Conservation (phyloP, 2,888 invertebrate species). For the Girardia tigrina region DNA sequence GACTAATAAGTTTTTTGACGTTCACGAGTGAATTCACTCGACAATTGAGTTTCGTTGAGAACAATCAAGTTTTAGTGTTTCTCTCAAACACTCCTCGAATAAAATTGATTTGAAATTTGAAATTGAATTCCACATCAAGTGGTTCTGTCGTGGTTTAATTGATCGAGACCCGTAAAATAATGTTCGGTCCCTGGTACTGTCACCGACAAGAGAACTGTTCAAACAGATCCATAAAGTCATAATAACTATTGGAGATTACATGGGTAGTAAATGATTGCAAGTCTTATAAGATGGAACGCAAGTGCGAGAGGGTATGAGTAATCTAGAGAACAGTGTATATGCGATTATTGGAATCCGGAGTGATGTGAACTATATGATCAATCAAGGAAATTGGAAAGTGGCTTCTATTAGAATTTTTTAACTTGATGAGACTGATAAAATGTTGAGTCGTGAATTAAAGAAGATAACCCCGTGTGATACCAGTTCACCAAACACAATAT, state of each 20-base stretch:
- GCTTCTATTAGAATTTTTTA: constrained; percentile 87
- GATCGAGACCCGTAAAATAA: too few relatives aligned
- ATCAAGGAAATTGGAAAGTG: constrained; percentile 70
- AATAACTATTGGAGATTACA: constrained; percentile 87
- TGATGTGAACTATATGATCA: constrained; percentile 91
- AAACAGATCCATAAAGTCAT: constrained; percentile 60
- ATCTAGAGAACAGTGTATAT: constrained; percentile 83
- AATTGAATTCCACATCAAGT: too few relatives aligned
- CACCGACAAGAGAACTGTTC: constrained; percentile 75
- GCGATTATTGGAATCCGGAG: constrained; percentile 98
- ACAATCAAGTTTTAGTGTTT: too few relatives aligned
- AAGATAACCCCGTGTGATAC: constrained; percentile 98
- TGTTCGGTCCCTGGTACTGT: constrained; percentile 91
- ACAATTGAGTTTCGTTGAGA: too few relatives aligned
- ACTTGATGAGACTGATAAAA: constrained; percentile 96
- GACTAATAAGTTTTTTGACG: too few relatives aligned
- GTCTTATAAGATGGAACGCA: constrained; percentile 98
- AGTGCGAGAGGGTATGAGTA: constrained; percentile 87
- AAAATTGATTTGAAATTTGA: too few relatives aligned
- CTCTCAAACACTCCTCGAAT: too few relatives aligned
- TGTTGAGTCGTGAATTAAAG: constrained; percentile 97
- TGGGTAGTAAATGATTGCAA: constrained; percentile 88
- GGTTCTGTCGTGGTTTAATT: too few relatives aligned
- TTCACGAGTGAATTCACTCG: too few relatives aligned
- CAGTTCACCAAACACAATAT: constrained; percentile 64